Base-by-base conservation (phyloP, 2,888 invertebrate species). In the Trichogramma dendrolimi region DNA sequence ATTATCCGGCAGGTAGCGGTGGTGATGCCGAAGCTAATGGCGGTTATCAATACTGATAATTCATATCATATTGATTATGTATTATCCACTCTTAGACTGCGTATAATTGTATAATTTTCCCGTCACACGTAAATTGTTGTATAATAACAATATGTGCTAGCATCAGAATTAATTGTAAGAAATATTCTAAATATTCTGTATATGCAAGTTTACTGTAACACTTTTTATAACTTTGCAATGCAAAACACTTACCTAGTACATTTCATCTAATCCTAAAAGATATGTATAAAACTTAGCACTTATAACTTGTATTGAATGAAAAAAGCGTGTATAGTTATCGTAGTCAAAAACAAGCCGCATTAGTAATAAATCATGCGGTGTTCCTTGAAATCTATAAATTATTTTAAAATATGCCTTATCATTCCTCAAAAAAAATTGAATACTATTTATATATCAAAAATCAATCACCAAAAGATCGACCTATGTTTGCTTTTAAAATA, bases 41-140 rank as follows among this genome's bases (percentile, higher is more conserved):
- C 62, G 79, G 79, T 70, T 79, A 79, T 71, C 78, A 78, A 70
- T 79, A 79, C 70, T 79, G 70, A 74, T 69, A 55, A 63, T 62
- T 48, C 60, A 63, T 49, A 54, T 55, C 58, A 58, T 58, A 60
- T 55, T 52, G 48, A 60, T 55, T 49, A 44, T 55, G 52, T 60
- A 58, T 49, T 52, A 58, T 56, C 49, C 49, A 57, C 47, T 56
- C 47, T 44, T 51, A 56, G 48, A 61, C 55, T 52, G 54, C 50
- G 48, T 61, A 59, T 56, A 27, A 63, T 61, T 61, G 52, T 65
- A 59, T 63, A 65, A 59, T 65, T 54, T 63, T 54, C 38, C 53
- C 11, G 40, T 50, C 51, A 60, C 52, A 63, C 54, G 50, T 39
- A 61, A 11, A 54, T 61, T 61, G 61, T 63, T 58, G 46, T 53